Base-by-base conservation (phyloP, 2,113 vertebrate species). In the Rhinichthys klamathensis region DNA sequence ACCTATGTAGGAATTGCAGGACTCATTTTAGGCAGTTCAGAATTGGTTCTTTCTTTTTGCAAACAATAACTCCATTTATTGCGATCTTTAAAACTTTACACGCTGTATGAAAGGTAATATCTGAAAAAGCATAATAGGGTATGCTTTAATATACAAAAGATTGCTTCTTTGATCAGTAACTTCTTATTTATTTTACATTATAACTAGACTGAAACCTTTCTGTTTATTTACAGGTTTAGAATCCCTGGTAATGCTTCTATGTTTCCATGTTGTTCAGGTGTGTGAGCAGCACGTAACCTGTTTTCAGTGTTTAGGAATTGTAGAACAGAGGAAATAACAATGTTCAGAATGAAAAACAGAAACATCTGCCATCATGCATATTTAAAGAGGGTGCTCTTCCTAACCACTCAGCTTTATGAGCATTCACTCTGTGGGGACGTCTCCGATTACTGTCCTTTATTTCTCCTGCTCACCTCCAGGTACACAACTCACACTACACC, bases 321-420 rank as follows among this genome's bases (percentile, higher is more conserved):
- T 84, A 67, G 18, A 46, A 78, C 83, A 84, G 41, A 61, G 74
- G 84, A 70, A 80, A 80, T 80, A 78, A 80, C 61, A 85, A 44
- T 9, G 63, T 65, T 80, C 51, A 73, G 79, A 81, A 81, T 81
- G 79, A 86, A 86, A 74, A 74, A 63, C 54, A 81, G 84, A 81
- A 86, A 86, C 84, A 86, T 86, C 84, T 86, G 84, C 84, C 54
- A 6, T 81, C 77, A 73, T 86, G 84, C 84, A 86, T 86, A 73
- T 86, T 86, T 86, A 86, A 86, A 81, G n/a, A 80, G 38, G 41
- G 25, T 44, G 67, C 77, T 86, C 78, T 80, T 81, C 25, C 67
- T 51, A 58, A 49, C 25, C 84, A 86, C 67, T 74, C 77, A 81
- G 67, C 78, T 74, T 81, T 85, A 85, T 85, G 76, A 79, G 76